phyloP scores from a whole-genome alignment of 2,888 invertebrate genomes.

The Thecocarcelia acutangulata region DNA sequence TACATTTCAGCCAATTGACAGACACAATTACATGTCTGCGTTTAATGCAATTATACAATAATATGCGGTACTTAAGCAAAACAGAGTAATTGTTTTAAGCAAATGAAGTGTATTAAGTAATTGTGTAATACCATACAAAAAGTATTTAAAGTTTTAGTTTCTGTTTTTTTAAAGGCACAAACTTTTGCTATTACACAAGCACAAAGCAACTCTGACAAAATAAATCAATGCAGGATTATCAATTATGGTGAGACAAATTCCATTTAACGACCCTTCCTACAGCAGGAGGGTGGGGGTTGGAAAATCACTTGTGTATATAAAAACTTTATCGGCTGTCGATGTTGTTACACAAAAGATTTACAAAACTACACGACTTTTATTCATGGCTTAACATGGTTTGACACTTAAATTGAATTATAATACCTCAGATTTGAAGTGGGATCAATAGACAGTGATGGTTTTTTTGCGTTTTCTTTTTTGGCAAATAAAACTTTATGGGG shows the following conservation, averaged over 20 bases:
- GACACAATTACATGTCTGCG: neutral
- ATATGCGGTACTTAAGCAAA: too few species aligned
- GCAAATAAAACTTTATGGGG: neutral
- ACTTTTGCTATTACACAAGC: neutral
- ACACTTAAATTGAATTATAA: slow-evolving; percentile 67
- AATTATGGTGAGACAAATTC: neutral
- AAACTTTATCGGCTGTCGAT: slow-evolving; percentile 22
- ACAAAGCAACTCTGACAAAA: neutral
- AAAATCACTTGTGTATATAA: slow-evolving; percentile 13
- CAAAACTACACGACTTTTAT: slow-evolving; percentile 16
- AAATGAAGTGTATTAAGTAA: too few species aligned
- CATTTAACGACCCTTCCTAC: neutral
- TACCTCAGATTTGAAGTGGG: slow-evolving; percentile 47
- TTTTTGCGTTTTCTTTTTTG: slow-evolving; percentile 12
- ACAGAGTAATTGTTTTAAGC: too few species aligned
- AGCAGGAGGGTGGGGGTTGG: too few species aligned
- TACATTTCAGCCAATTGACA: slow-evolving; percentile 8
- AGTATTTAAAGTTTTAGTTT: too few species aligned
- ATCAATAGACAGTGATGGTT: slow-evolving; percentile 49
- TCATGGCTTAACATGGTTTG: slow-evolving; percentile 41
- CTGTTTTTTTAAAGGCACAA: neutral
- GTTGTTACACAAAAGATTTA: slow-evolving; percentile 19
- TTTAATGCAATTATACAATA: too few species aligned
- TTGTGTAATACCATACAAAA: too few species aligned
- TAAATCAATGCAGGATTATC: neutral